A percentile compares a stretch with the other conserved stretches of the same genome.
phyloP scores from a whole-genome alignment of 2,797 vertebrate genomes.

The Coluber constrictor region DNA sequence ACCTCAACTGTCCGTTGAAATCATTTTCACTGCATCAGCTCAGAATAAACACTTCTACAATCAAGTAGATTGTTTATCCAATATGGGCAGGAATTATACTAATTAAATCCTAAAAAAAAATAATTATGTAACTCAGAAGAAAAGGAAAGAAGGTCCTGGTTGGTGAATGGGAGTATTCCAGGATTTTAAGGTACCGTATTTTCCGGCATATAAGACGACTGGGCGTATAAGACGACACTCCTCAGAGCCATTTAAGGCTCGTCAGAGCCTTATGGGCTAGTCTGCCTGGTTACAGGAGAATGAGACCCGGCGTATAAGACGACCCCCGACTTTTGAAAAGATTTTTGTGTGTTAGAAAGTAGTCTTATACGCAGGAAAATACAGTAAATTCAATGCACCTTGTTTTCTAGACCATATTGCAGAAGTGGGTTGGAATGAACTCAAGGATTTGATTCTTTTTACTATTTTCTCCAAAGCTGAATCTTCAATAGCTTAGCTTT shows the following conservation, averaged over 20 bases:
- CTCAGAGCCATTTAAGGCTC: too few species aligned
- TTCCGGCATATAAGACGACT: too few species aligned
- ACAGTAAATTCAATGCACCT: background rate
- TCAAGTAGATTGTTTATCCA: background rate
- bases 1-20: background rate
- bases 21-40: background rate
- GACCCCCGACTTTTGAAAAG: too few species aligned
- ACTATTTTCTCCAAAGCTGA: background rate
- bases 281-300: too few species aligned
- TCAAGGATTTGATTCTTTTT: background rate
- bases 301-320: too few species aligned
- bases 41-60: background rate
- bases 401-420: background rate
- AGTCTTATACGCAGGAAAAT: too few species aligned
- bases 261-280: too few species aligned
- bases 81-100: background rate
- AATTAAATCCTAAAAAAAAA: background rate
- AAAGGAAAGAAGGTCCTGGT: background rate
- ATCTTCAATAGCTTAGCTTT: background rate
- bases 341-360: too few species aligned
- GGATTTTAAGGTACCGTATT: background rate
- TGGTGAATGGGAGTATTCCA: background rate
- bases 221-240: too few species aligned
- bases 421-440: background rate
- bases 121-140: background rate